These are phyloP conservation scores for Caenorhabditis remanei DNA, from an alignment of 1,140 invertebrate genomes.

Conservation along the genomic window DNA sequence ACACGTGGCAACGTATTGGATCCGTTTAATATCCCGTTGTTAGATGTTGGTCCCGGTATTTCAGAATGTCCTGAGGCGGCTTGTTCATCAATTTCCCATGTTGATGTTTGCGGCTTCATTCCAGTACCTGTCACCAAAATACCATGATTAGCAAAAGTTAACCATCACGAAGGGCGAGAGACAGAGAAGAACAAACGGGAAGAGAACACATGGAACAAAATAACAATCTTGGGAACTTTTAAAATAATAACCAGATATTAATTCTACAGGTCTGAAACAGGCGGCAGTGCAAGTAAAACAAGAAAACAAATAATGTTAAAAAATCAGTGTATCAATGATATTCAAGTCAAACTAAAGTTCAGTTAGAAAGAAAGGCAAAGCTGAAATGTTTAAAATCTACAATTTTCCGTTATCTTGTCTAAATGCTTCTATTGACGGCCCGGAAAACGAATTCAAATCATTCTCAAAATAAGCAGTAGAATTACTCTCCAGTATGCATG, in stretches of 20 bases:
- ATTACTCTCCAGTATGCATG: constrained; percentile 31
- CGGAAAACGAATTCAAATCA: neutral
- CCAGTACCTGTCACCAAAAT: constrained; percentile 6
- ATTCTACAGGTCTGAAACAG: too few species aligned
- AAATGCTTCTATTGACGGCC: neutral
- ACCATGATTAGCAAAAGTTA: constrained; percentile 17
- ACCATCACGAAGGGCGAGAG: neutral
- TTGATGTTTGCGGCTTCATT: constrained; percentile 20
- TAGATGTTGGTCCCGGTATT: neutral
- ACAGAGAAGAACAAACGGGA: neutral
- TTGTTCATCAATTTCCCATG: constrained; percentile 19
- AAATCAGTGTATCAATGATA: too few species aligned
- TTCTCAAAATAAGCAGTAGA: neutral
- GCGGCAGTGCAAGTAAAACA: too few species aligned
- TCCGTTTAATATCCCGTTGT: constrained; percentile 11
- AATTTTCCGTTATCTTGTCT: too few species aligned
- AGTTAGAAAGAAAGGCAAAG: too few species aligned
- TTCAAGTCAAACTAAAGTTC: too few species aligned
- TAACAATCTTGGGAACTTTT: neutral
- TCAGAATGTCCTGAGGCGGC: neutral
- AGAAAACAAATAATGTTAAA: too few species aligned
- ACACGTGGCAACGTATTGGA: constrained; percentile 32
- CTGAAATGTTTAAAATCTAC: too few species aligned
- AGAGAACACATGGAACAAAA: neutral
- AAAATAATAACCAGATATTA: neutral